Evolutionary conservation across 2,797 vertebrate genomes (phyloP).

Genomic region (Tapera naevia): DNA sequence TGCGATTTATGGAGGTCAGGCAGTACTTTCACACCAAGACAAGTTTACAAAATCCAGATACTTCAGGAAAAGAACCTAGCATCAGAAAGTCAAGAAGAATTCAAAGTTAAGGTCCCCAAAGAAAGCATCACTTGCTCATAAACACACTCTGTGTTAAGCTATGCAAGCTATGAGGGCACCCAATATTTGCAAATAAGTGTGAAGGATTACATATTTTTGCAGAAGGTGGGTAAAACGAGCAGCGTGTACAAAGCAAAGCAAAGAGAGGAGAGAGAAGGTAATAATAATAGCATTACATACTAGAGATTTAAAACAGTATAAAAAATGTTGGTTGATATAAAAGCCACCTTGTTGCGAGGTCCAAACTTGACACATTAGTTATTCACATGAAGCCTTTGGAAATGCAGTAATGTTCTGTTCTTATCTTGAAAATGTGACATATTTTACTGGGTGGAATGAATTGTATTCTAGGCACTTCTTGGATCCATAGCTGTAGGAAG

Average conservation of each 20-base stretch:
- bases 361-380: not conserved
- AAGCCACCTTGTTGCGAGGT: not conserved
- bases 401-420: constrained; percentile 2
- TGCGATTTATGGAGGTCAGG: not conserved
- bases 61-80: not conserved
- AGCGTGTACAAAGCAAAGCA: not conserved
- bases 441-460: not conserved
- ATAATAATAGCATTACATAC: not conserved
- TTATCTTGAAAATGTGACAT: not conserved
- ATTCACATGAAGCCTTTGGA: not conserved
- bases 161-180: not conserved
- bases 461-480: not conserved
- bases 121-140: not conserved
- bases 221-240: not conserved
- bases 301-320: not conserved
- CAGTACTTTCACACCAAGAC: not conserved
- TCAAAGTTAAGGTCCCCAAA: not conserved
- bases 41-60: not conserved
- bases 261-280: no score
- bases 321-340: not conserved
- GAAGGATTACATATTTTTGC: not conserved
- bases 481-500: not conserved
- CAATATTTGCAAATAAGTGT: not conserved
- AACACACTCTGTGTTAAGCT: not conserved
- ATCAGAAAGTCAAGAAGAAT: not conserved